phyloP scores from a whole-genome alignment of 2,888 invertebrate genomes.

The Ctena decussata region DNA sequence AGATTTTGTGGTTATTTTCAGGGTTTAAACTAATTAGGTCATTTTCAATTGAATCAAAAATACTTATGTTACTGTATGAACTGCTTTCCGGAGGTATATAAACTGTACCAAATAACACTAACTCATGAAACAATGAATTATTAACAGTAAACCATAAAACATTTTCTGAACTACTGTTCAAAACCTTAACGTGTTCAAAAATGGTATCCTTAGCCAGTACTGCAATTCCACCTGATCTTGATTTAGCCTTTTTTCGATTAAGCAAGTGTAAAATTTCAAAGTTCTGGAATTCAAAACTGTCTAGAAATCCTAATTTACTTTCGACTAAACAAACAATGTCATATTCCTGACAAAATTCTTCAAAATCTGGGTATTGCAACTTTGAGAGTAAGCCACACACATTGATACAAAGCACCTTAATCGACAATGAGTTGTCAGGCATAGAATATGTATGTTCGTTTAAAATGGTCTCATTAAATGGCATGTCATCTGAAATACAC shows the following conservation, averaged over 20 bases:
- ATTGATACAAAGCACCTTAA: background rate
- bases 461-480: background rate
- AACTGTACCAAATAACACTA: too few relatives aligned
- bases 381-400: background rate
- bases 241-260: background rate
- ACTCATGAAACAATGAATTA: background rate
- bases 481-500: background rate
- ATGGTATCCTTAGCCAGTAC: background rate
- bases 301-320: background rate
- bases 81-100: slow-evolving; percentile 1
- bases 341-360: background rate
- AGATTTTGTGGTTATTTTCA: slow-evolving; percentile 1
- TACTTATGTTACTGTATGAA: background rate
- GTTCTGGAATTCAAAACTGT: background rate
- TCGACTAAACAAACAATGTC: background rate
- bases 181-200: background rate
- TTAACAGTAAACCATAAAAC: slow-evolving; percentile 6
- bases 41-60: slow-evolving; percentile 8
- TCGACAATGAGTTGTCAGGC: background rate
- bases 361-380: background rate
- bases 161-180: background rate
- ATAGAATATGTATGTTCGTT: background rate
- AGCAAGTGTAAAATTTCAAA: background rate
- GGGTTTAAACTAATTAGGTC: background rate
- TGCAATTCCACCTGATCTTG: slow-evolving; percentile 7